These are phyloP conservation scores for Leptopilina boulardi DNA, from an alignment of 1,140 invertebrate genomes.

Conservation along the genomic window DNA sequence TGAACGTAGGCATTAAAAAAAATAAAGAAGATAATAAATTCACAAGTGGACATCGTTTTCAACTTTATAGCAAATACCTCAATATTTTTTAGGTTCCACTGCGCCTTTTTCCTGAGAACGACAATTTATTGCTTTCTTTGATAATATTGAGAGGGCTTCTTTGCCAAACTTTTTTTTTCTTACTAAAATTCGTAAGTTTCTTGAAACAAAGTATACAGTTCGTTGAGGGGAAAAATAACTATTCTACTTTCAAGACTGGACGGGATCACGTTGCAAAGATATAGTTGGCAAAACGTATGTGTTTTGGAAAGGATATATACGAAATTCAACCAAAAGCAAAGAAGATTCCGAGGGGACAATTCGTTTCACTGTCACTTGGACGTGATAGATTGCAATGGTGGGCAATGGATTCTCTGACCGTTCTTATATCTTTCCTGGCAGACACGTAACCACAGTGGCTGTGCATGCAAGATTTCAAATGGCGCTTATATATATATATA, in stretches of 20 bases:
- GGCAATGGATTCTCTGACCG: slow-evolving; percentile 52
- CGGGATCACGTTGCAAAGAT: background rate
- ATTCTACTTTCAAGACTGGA: background rate
- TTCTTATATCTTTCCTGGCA: slow-evolving; percentile 42
- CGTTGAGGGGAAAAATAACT: background rate
- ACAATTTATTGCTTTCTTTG: background rate
- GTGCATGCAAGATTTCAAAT: slow-evolving; percentile 10
- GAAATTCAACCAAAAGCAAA: slow-evolving; percentile 50
- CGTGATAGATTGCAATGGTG: slow-evolving; percentile 67
- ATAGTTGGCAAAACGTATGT: slow-evolving; percentile 43
- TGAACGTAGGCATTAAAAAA: no score
- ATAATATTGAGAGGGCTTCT: slow-evolving; percentile 8
- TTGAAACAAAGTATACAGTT: background rate
- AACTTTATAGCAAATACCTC: background rate
- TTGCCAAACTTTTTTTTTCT: background rate
- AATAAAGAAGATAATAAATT: background rate
- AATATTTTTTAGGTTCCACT: background rate
- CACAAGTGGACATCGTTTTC: no score
- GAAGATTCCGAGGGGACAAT: slow-evolving; percentile 62
- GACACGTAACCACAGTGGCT: slow-evolving; percentile 30
- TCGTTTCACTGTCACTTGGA: slow-evolving; percentile 61
- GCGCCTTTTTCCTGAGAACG: background rate
- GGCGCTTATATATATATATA: background rate
- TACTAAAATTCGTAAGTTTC: background rate
- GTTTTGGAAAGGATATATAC: no score